Conservation (phyloP, 2,888 invertebrate species). For the Cryptosula pallasiana region DNA sequence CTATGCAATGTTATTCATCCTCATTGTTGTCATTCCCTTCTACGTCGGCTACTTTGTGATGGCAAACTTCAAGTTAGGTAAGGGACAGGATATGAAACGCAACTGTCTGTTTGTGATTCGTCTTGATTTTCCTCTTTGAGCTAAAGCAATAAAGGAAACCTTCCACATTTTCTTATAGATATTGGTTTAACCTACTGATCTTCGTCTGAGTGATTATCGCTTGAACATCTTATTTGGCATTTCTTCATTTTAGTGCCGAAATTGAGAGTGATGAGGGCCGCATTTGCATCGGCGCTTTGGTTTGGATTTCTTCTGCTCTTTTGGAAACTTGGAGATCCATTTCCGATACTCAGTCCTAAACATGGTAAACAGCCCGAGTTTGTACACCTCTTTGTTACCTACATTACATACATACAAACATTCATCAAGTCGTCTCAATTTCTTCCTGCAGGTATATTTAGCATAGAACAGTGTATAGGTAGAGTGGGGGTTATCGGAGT, state of each 20-base stretch:
- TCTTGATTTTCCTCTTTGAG: no score
- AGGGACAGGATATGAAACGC: conserved; percentile 32
- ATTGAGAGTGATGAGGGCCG: conserved; percentile 35
- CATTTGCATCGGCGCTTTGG: conserved; percentile 79
- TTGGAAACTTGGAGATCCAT: conserved; percentile 98
- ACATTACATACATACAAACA: no score
- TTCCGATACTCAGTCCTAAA: conserved; percentile 91
- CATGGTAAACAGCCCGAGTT: no score
- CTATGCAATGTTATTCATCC: conserved; percentile 82
- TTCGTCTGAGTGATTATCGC: not conserved
- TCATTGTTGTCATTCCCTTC: conserved; percentile 91
- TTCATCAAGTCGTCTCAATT: no score
- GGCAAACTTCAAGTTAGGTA: conserved; percentile 68
- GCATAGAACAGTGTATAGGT: conserved; percentile 79
- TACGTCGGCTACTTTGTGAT: conserved; percentile 93
- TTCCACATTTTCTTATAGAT: not conserved
- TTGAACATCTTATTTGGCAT: no score
- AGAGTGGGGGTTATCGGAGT: conserved; percentile 97
- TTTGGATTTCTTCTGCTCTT: conserved; percentile 87
- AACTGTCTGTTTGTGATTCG: no score
- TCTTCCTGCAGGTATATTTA: conserved; percentile 60
- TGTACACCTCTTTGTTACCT: no score
- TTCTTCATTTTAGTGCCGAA: conserved; percentile 42
- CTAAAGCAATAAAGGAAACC: not conserved
- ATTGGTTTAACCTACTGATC: not conserved